Conservation (phyloP, 92 coral and sea anemone species). For the Chrysogorgia sp. region DNA sequence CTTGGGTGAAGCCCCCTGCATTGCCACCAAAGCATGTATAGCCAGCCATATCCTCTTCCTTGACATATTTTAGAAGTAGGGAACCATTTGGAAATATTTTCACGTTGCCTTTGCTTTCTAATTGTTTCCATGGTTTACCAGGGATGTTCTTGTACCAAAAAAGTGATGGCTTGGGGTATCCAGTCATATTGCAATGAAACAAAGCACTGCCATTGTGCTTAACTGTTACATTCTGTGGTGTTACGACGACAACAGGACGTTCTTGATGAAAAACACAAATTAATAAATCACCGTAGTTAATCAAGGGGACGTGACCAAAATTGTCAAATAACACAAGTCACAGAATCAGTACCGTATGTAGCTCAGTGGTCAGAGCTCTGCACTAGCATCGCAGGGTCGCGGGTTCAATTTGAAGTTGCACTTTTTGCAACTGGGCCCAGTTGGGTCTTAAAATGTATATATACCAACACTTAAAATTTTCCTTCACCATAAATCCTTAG, state of each 20-base stretch:
- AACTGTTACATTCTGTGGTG: slow-evolving; percentile 80
- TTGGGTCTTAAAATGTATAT: too few species aligned
- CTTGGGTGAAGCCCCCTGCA: slow-evolving; percentile 39
- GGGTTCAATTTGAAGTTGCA: too few species aligned
- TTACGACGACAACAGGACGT: slow-evolving; percentile 65
- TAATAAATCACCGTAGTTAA: background rate
- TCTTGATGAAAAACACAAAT: slow-evolving; percentile 41
- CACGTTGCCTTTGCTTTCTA: slow-evolving; percentile 41
- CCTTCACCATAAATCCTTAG: too few species aligned
- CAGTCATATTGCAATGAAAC: slow-evolving; percentile 85
- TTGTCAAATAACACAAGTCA: too few species aligned
- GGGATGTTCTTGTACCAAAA: slow-evolving; percentile 72
- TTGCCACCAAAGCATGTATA: slow-evolving; percentile 84
- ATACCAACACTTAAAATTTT: too few species aligned
- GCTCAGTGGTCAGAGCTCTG: too few species aligned
- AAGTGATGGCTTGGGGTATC: slow-evolving; percentile 77
- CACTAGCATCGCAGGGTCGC: too few species aligned
- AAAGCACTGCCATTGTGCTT: slow-evolving; percentile 53
- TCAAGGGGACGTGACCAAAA: too few species aligned
- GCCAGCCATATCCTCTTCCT: slow-evolving; percentile 53
- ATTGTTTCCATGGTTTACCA: background rate
- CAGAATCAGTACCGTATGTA: too few species aligned
- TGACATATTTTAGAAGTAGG: slow-evolving; percentile 61
- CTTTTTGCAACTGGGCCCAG: too few species aligned
- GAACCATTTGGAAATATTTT: slow-evolving; percentile 65